Evolutionary conservation across 2,113 vertebrate species (phyloP).

Genomic region (Aythya baeri): DNA sequence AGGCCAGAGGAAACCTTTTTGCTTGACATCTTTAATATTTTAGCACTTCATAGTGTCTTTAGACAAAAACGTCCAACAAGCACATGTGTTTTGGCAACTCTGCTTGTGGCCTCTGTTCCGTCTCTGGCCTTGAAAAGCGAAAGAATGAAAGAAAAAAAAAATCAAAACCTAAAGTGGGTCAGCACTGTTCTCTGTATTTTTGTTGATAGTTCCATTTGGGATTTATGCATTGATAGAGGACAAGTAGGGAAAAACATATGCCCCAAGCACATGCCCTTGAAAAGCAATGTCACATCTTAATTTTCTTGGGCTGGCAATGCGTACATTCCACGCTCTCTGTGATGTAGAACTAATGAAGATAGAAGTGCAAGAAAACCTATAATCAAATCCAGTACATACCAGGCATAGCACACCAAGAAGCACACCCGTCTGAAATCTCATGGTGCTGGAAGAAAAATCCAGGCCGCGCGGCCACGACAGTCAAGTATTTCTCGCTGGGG

Average conservation of each 20-base stretch:
- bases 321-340: constrained; percentile 25
- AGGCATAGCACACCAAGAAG: constrained; percentile 11
- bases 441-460: constrained; percentile 14
- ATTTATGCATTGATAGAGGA: constrained; percentile 24
- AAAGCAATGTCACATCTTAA: constrained; percentile 53
- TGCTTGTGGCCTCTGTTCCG: constrained; percentile 41
- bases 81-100: constrained; percentile 61
- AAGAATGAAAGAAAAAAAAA: neutral
- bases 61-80: constrained; percentile 32
- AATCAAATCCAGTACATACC: constrained; percentile 51
- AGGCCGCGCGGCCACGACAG: neutral
- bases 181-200: constrained; percentile 12
- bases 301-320: constrained; percentile 52
- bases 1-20: constrained; percentile 60
- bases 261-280: constrained; percentile 39
- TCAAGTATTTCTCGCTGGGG: constrained; percentile 31
- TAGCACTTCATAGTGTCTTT: constrained; percentile 55
- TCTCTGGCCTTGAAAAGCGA: constrained; percentile 15
- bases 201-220: constrained; percentile 41
- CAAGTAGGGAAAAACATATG: neutral
- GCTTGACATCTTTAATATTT: constrained; percentile 54
- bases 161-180: constrained; percentile 46
- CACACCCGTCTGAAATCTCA: constrained; percentile 17
- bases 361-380: constrained; percentile 50
- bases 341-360: constrained; percentile 64